These are phyloP conservation scores for Esox masquinongy DNA, from an alignment of 2,797 vertebrate species.

Conservation along the genomic window DNA sequence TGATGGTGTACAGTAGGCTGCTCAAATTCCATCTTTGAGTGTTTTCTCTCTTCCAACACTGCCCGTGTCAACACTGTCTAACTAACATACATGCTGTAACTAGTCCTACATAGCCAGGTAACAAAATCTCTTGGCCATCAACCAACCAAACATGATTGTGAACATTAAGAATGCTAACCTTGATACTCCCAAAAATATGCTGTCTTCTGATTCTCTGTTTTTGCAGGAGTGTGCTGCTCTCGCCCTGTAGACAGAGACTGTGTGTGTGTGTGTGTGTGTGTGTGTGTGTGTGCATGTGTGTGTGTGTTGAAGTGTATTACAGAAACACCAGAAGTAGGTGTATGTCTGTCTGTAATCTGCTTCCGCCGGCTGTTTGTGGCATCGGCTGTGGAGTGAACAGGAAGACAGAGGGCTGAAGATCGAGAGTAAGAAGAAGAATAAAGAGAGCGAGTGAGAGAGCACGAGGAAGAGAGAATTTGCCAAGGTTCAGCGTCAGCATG, in stretches of 20 bases:
- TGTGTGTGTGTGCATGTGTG: not conserved
- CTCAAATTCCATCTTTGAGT: not conserved
- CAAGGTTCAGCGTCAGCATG: constrained; percentile 75
- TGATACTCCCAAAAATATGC: not conserved
- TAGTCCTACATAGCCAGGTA: not conserved
- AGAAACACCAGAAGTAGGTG: constrained; percentile 34
- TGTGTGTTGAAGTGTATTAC: constrained; percentile 34
- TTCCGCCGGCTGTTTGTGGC: constrained; percentile 61
- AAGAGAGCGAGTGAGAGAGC: constrained; percentile 44
- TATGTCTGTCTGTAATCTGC: constrained; percentile 51
- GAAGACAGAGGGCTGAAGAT: constrained; percentile 61
- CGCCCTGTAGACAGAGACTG: constrained; percentile 18
- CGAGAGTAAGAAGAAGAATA: constrained; percentile 47
- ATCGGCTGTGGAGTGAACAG: constrained; percentile 61
- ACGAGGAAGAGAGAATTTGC: constrained; percentile 64
- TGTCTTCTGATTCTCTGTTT: constrained; percentile 1
- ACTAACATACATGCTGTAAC: not conserved
- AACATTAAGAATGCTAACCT: not conserved
- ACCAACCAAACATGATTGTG: not conserved
- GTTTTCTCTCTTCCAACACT: not conserved
- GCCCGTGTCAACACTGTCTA: not conserved
- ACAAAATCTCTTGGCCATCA: not conserved
- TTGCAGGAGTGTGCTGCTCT: constrained; percentile 41
- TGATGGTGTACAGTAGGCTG: not conserved
- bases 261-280: constrained; percentile 28